Conservation (phyloP, 2,797 vertebrate species). For the Eospalax fontanierii region DNA sequence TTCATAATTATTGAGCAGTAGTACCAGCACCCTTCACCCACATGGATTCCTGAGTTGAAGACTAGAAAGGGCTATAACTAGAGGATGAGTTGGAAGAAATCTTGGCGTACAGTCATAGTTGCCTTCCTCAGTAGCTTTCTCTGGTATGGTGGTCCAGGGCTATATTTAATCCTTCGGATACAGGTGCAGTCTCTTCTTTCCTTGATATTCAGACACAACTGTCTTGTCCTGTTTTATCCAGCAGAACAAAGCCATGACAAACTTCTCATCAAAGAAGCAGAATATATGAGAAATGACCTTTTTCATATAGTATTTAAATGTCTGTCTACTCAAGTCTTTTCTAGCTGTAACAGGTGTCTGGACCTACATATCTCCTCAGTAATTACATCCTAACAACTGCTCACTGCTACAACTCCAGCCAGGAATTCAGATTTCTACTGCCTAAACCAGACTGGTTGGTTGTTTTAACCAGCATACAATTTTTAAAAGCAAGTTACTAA, state of each 20-base stretch:
- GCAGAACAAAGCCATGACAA: not conserved
- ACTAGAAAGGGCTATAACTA: not conserved
- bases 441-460: not conserved
- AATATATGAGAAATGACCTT: not conserved
- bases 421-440: slow-evolving; percentile 45
- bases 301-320: not conserved
- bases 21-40: not conserved
- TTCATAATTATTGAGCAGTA: not conserved
- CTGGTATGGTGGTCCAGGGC: not conserved
- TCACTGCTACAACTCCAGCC: slow-evolving; percentile 11
- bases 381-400: slow-evolving; percentile 49
- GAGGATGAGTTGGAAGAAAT: not conserved
- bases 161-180: not conserved
- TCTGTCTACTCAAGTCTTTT: not conserved
- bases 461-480: slow-evolving; percentile 31
- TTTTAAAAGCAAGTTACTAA: slow-evolving; percentile 1
- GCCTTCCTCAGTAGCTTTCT: not conserved
- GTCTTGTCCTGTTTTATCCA: not conserved
- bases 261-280: not conserved
- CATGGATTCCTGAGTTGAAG: not conserved
- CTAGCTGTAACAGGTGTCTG: not conserved
- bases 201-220: not conserved
- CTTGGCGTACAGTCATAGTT: not conserved
- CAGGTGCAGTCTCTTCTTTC: not conserved
- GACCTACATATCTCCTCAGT: not conserved